These are phyloP conservation scores for Alectura lathami DNA, from an alignment of 2,113 vertebrate genomes.

Conservation along the genomic window DNA sequence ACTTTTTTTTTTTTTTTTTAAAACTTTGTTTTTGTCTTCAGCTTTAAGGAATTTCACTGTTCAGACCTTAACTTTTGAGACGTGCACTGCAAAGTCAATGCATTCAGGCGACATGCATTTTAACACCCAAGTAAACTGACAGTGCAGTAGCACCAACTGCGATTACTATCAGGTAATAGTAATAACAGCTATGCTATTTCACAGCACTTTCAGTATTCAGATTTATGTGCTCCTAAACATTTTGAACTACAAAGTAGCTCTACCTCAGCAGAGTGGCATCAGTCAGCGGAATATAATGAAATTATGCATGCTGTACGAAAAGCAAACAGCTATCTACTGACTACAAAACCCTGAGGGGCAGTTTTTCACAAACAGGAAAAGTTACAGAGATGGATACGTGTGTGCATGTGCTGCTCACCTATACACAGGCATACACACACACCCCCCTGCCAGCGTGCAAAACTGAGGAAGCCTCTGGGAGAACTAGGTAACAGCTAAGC, in stretches of 20 bases:
- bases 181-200: background rate
- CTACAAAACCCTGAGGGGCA: background rate
- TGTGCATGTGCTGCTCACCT: background rate
- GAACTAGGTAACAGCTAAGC: conserved; percentile 25
- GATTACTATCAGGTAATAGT: background rate
- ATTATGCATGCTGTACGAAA: background rate
- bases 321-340: background rate
- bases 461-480: background rate
- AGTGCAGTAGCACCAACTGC: background rate
- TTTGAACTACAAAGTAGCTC: background rate
- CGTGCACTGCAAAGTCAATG: background rate
- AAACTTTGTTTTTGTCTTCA: too few relatives aligned
- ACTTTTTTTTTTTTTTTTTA: background rate
- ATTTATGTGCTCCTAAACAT: background rate
- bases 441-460: conserved; percentile 9
- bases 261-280: background rate
- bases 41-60: background rate
- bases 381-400: background rate
- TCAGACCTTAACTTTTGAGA: background rate
- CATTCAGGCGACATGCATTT: background rate
- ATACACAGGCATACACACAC: background rate
- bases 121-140: background rate
- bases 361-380: background rate
- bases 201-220: background rate
- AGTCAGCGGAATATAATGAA: background rate